phyloP scores from a whole-genome alignment of 2,888 invertebrate species.

The Hypsopygia costalis region DNA sequence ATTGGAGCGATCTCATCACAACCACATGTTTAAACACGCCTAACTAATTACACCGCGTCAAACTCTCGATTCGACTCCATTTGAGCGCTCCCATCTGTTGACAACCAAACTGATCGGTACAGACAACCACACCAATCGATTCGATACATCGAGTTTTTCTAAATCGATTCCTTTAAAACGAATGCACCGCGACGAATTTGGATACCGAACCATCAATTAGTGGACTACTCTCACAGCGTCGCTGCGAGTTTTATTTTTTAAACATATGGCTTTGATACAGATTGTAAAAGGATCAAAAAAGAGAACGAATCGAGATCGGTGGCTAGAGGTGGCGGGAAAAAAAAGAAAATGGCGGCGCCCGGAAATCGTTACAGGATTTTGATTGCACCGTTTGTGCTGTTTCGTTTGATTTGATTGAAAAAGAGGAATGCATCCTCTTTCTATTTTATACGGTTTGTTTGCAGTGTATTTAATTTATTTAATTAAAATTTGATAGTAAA shows the following conservation, averaged over 20 bases:
- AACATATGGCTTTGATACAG: slow-evolving; percentile 60
- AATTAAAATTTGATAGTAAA: neutral
- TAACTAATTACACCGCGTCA: slow-evolving; percentile 41
- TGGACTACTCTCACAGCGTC: slow-evolving; percentile 61
- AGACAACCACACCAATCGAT: slow-evolving; percentile 61
- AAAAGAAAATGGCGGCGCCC: slow-evolving; percentile 43
- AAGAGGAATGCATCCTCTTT: slow-evolving; percentile 30
- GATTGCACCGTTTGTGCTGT: slow-evolving; percentile 49
- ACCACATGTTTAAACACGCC: slow-evolving; percentile 47
- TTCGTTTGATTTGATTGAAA: slow-evolving; percentile 49
- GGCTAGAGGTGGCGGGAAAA: slow-evolving; percentile 48
- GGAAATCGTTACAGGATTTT: slow-evolving; percentile 63
- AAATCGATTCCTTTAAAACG: slow-evolving; percentile 31
- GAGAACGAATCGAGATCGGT: slow-evolving; percentile 37
- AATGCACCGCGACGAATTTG: slow-evolving; percentile 53
- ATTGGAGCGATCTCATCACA: slow-evolving; percentile 30
- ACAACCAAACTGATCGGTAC: slow-evolving; percentile 45
- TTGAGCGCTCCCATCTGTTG: slow-evolving; percentile 64
- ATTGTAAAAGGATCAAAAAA: slow-evolving; percentile 36
- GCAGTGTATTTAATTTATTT: slow-evolving; percentile 7
- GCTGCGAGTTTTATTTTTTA: slow-evolving; percentile 34
- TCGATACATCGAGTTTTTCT: slow-evolving; percentile 58
- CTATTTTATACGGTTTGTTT: slow-evolving; percentile 16
- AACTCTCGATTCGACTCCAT: slow-evolving; percentile 37
- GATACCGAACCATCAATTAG: slow-evolving; percentile 64